Base-by-base conservation (phyloP, 2,797 vertebrate species). In the Coilia nasus region DNA sequence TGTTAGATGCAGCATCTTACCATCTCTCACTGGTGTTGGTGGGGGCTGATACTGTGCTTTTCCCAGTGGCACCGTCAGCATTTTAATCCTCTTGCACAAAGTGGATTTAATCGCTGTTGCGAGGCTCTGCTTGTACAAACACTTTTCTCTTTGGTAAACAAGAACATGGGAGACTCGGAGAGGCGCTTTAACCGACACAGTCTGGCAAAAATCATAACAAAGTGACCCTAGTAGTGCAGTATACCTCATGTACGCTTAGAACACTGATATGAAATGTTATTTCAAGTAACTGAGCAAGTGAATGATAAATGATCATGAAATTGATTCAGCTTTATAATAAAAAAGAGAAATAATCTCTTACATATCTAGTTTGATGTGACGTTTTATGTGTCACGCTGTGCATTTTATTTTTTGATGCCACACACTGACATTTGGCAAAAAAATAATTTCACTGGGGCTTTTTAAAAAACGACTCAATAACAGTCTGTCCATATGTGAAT, bases 1-100 rank as follows among this genome's bases (percentile, higher is more conserved):
- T 44, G 71, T 78, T 44, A 78, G 71, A 31, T 44, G 31, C 50
- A 54, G 50, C 50, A 10, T 41, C 71, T 78, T 6, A 78, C 15
- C 71, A 25, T 81, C 15, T 81, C 6, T 67, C 12, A 50, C 83
- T 60, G n/a, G 81, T 78, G 85, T 31, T 82, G 86, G 46, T 82
- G 84, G 84, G 81, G 83, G 85, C 86, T 84, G 88, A 90, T 82
- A 86, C 80, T 87, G 82, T 85, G 64, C 84, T 86, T 87, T 83
- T 85, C 44, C 84, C 78, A 85, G 56, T 47, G 82, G 84, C 85
- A 85, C 25, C 0, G 71, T 87, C 86, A 87, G 87, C 84, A 11
- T 86, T 90, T 87, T 87, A 86, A 88, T 86, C 86, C 83, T 46
- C 35, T 41, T 11, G 31, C 62, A 83, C 85, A 88, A 85, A 84